phyloP scores from a whole-genome alignment of 2,888 invertebrate genomes.

The Dysmachus trigonus region DNA sequence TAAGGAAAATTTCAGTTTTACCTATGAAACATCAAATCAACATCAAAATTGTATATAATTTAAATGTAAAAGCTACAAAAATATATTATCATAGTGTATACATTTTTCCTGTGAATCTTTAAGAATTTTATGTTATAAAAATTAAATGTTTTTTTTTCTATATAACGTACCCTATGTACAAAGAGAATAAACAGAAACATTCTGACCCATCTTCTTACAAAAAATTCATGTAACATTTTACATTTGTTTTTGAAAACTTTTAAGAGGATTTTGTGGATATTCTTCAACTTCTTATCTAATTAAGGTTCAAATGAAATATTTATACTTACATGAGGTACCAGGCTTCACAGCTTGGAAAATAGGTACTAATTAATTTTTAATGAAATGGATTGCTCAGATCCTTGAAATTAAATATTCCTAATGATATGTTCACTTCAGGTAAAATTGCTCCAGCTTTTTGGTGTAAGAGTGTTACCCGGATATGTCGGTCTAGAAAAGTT shows the following conservation, averaged over 20 bases:
- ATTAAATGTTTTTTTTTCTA: too few relatives aligned
- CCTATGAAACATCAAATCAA: too few relatives aligned
- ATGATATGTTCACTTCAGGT: too few relatives aligned
- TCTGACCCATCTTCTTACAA: background rate
- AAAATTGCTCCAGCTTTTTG: too few relatives aligned
- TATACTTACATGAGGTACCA: background rate
- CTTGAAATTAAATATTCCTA: background rate
- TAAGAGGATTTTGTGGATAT: background rate
- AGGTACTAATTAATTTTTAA: background rate
- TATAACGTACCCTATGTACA: too few relatives aligned
- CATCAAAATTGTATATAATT: too few relatives aligned
- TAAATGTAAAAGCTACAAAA: too few relatives aligned
- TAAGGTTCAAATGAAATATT: background rate
- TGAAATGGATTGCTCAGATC: background rate
- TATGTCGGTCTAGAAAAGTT: too few relatives aligned
- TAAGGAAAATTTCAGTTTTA: background rate
- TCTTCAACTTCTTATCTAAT: background rate
- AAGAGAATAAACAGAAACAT: background rate
- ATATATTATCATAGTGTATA: too few relatives aligned
- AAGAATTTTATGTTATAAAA: too few relatives aligned
- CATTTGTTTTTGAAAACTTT: background rate
- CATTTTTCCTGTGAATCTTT: too few relatives aligned
- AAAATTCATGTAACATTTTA: background rate
- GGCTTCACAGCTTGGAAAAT: background rate
- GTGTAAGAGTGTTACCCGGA: too few relatives aligned